phyloP scores from a whole-genome alignment of 2,888 invertebrate species.

The Agapostemon virescens region DNA sequence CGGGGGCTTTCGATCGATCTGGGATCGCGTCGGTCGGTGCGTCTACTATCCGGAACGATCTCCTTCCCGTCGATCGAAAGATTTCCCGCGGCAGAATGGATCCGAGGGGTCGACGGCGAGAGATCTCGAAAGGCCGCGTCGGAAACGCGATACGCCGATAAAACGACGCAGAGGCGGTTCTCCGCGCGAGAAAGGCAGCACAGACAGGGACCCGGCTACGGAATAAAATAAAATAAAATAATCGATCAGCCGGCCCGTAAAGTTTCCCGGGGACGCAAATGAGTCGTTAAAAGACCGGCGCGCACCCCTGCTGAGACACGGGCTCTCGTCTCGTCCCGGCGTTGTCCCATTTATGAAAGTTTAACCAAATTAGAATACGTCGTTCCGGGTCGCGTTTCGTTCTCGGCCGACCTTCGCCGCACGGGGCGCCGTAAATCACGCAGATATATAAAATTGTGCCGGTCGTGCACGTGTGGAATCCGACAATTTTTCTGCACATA shows the following conservation, averaged over 20 bases:
- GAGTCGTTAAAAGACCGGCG: slow-evolving; percentile 75
- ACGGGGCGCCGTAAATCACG: slow-evolving; percentile 51
- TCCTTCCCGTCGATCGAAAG: slow-evolving; percentile 33
- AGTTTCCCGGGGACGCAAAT: slow-evolving; percentile 73
- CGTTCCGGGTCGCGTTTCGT: slow-evolving; percentile 56
- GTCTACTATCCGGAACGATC: slow-evolving; percentile 32
- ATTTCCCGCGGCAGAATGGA: slow-evolving; percentile 38
- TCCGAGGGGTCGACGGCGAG: slow-evolving; percentile 17
- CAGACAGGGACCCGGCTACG: slow-evolving; percentile 39
- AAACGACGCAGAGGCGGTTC: slow-evolving; percentile 56
- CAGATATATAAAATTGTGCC: slow-evolving; percentile 41
- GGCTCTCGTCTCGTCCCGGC: slow-evolving; percentile 58
- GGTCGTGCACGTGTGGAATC: slow-evolving; percentile 15
- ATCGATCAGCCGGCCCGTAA: slow-evolving; percentile 75
- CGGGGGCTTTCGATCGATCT: not conserved
- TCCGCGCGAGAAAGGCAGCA: slow-evolving; percentile 43
- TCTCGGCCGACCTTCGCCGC: slow-evolving; percentile 34
- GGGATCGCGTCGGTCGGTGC: not conserved
- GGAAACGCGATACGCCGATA: slow-evolving; percentile 69
- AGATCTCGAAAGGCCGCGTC: slow-evolving; percentile 53
- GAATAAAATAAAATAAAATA: slow-evolving; percentile 75
- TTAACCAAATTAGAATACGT: slow-evolving; percentile 69
- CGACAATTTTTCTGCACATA: slow-evolving; percentile 14
- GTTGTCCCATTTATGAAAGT: slow-evolving; percentile 68
- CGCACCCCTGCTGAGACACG: slow-evolving; percentile 70